These are phyloP conservation scores for Dendrocincla fuliginosa DNA, from an alignment of 2,797 vertebrate species.

Conservation along the genomic window DNA sequence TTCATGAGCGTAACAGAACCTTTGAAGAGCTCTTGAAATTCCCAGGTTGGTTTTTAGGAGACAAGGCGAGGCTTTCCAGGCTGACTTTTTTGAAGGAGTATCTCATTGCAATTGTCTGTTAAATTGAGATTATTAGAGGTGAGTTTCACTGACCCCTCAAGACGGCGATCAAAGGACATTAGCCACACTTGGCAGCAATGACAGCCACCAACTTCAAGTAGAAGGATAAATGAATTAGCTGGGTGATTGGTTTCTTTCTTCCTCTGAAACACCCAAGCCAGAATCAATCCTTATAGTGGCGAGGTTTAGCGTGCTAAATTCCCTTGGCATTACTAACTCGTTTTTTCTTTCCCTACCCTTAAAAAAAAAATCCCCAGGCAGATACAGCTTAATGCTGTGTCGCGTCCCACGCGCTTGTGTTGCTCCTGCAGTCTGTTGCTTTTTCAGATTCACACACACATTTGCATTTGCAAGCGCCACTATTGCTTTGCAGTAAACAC, in stretches of 20 bases:
- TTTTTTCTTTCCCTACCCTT: not conserved
- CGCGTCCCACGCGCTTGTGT: not conserved
- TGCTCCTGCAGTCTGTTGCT: constrained; percentile 65
- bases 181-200: not conserved
- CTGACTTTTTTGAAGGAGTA: not conserved
- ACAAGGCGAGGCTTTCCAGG: not conserved
- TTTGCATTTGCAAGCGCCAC: constrained; percentile 58
- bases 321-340: not conserved
- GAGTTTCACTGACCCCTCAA: not conserved
- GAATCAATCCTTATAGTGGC: constrained; percentile 1
- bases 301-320: constrained; percentile 25
- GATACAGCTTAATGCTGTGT: constrained; percentile 28
- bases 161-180: not conserved
- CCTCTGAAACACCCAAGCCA: not conserved
- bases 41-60: not conserved
- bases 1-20: not conserved
- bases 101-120: not conserved
- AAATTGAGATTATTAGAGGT: not conserved
- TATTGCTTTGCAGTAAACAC: constrained; percentile 53
- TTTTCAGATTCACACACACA: constrained; percentile 48
- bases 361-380: not conserved
- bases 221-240: not conserved
- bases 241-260: not conserved
- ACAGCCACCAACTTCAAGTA: not conserved
- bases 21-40: constrained; percentile 4